Evolutionary conservation across 2,113 vertebrate species (phyloP).

Genomic region (Nicator chloris): DNA sequence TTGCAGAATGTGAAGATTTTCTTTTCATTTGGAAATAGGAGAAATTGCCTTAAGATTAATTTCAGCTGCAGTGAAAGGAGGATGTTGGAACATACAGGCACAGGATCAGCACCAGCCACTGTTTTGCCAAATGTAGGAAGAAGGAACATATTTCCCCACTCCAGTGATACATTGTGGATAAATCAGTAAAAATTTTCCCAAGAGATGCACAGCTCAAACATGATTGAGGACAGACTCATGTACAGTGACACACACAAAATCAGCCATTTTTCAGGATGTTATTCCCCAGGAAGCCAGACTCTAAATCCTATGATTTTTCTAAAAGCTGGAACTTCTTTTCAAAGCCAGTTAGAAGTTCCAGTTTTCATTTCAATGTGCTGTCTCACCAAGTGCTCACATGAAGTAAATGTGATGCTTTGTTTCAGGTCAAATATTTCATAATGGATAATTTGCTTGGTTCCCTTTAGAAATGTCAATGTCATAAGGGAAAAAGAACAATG

Average conservation of each 20-base stretch:
- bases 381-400: neutral
- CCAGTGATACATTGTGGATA: neutral
- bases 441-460: neutral
- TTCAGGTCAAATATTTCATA: neutral
- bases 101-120: neutral
- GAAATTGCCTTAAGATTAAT: neutral
- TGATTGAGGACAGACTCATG: neutral
- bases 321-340: neutral
- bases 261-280: neutral
- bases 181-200: neutral
- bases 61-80: neutral
- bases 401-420: neutral
- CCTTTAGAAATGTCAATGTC: neutral
- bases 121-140: neutral
- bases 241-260: neutral
- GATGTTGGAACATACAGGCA: neutral
- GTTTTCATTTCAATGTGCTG: neutral
- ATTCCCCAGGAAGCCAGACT: neutral
- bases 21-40: neutral
- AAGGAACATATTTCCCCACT: neutral
- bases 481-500: neutral
- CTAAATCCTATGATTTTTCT: neutral
- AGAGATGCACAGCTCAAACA: neutral
- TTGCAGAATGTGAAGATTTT: slow-evolving; percentile 27
- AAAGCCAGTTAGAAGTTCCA: neutral